Base-by-base conservation (phyloP, 2,797 vertebrate genomes). In the Selene dorsalis region DNA sequence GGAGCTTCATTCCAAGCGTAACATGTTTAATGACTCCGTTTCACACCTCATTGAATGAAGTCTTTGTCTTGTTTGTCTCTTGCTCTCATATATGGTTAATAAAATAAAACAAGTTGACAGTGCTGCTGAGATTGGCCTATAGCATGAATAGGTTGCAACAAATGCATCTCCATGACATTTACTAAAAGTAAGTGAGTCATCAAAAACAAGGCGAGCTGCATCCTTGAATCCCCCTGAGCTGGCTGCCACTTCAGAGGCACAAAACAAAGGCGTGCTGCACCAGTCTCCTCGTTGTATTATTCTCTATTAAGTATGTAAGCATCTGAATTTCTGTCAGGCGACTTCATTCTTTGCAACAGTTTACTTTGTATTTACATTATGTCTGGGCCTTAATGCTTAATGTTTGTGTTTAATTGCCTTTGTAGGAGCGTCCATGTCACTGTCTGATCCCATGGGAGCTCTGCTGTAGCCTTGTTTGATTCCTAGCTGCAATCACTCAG, bases 381-480 rank as follows among this genome's bases (percentile, higher is more conserved):
- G 32, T 76, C 80, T 79, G 77, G 39, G 10, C 28, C 18, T 26
- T 76, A 73, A 74, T 89, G 56, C 80, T 69, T 71, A n/a, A 48
- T 79, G 50, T 84, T 65, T 73, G 58, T 56, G 32, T 78, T 85
- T 79, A 63, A 85, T 77, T 77, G 17, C 64, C 53, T 43, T 68
- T 9, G 55, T 38, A 30, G 11, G 39, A 73, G 43, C 12, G 35
- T 53, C 35, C 77, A 47, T 64, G 71, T 55, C 59, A 68, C 70
- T 56, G 39, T 71, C 56, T 82, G 22, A 83, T 74, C 82, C 59
- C 35, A 62, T 75, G 48, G 71, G 24, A 86, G 68, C 59, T 73
- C 50, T 63, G 6, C 12, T 77, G 28, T 61, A 61, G 50, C 66
- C 67, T 69, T 16, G 26, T 57, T 85, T 78, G 50, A 82, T 71